Conservation (phyloP, 2,797 vertebrate genomes). For the Anisognathus igniventris region DNA sequence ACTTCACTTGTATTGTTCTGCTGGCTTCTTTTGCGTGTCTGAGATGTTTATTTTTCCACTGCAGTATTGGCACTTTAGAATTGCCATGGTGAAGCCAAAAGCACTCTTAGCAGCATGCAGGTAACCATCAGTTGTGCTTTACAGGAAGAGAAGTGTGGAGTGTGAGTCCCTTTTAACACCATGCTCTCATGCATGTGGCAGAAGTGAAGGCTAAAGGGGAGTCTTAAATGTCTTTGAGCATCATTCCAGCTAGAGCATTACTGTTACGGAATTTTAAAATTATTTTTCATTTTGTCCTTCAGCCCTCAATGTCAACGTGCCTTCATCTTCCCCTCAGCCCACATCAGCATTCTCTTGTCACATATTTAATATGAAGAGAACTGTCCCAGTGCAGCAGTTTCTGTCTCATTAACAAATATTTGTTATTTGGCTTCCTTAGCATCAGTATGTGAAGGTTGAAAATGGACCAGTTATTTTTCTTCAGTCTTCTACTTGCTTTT, state of each 20-base stretch:
- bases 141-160: neutral
- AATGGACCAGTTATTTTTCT: neutral
- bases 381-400: neutral
- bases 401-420: neutral
- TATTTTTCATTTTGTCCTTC: neutral
- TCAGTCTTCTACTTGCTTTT: neutral
- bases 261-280: neutral
- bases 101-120: neutral
- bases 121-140: neutral
- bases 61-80: neutral
- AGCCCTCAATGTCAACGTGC: neutral
- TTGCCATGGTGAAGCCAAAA: neutral
- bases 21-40: neutral
- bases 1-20: neutral
- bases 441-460: neutral
- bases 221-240: neutral
- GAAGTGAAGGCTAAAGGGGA: neutral
- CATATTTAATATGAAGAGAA: neutral
- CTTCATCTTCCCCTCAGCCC: neutral
- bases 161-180: neutral
- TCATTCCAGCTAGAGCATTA: neutral
- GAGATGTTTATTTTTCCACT: neutral
- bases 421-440: neutral
- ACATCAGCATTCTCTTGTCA: neutral
- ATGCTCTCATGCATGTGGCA: neutral